A percentile compares a stretch with the other conserved stretches of the same genome.
These are phyloP conservation scores for Heptranchias perlo DNA, from an alignment of 2,113 vertebrate species.

Conservation along the genomic window DNA sequence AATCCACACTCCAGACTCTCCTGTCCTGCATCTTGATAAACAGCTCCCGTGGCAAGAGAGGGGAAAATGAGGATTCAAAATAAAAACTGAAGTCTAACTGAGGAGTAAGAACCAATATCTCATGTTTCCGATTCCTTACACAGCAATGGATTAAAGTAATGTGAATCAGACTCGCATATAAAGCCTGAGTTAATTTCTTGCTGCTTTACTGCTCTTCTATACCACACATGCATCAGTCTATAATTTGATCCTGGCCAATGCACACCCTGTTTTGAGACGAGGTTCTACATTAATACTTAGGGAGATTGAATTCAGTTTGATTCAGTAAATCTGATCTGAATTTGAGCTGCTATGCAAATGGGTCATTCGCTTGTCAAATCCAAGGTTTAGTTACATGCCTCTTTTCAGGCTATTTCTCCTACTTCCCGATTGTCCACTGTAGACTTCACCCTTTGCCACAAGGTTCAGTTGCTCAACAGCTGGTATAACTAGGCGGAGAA, in stretches of 20 bases:
- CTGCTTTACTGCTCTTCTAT: neutral
- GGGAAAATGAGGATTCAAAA: neutral
- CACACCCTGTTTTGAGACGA: neutral
- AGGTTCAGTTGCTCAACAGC: neutral
- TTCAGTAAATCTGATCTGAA: constrained; percentile 4
- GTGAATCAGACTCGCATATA: constrained; percentile 45
- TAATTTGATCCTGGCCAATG: neutral
- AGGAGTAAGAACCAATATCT: constrained; percentile 41
- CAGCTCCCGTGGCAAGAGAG: neutral
- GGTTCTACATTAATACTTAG: neutral
- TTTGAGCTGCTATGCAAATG: neutral
- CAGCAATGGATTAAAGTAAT: constrained; percentile 44
- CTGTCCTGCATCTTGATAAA: neutral
- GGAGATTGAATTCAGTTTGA: constrained; percentile 9
- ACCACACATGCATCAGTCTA: constrained; percentile 17
- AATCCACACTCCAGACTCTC: neutral
- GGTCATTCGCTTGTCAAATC: neutral
- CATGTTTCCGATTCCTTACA: constrained; percentile 43
- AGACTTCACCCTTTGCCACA: neutral
- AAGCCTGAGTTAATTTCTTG: constrained; percentile 37
- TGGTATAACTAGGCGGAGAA: neutral
- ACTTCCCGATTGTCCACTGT: neutral
- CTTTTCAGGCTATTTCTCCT: neutral
- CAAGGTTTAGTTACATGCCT: neutral
- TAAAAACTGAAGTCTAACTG: constrained; percentile 35